Evolutionary conservation across 1,140 invertebrate genomes (phyloP).

Genomic region (Drosophila bocqueti): DNA sequence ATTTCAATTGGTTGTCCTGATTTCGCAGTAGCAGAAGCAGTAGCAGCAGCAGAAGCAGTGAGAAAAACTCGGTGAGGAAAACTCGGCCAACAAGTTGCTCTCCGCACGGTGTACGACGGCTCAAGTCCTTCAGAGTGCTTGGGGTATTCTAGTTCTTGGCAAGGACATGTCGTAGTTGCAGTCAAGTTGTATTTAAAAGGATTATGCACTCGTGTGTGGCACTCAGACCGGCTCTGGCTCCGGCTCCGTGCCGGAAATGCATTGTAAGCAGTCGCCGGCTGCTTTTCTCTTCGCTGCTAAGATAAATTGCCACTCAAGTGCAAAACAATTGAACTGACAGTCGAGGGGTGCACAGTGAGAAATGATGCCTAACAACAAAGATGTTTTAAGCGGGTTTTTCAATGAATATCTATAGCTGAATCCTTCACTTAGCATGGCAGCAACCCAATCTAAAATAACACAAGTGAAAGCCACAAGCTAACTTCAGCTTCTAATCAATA

Average conservation of each 20-base stretch:
- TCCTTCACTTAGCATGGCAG: neutral
- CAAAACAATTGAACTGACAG: constrained; percentile 74
- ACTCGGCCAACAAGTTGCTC: constrained; percentile 37
- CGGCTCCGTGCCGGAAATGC: constrained; percentile 59
- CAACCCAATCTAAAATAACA: neutral
- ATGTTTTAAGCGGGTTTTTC: neutral
- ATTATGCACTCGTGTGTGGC: constrained; percentile 73
- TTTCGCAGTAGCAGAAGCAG: constrained; percentile 17
- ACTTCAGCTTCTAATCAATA: neutral
- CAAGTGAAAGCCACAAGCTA: neutral
- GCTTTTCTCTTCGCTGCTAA: constrained; percentile 46
- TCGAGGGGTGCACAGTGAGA: constrained; percentile 14
- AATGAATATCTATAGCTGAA: neutral
- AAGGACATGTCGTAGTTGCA: constrained; percentile 51
- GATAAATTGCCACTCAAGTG: constrained; percentile 77
- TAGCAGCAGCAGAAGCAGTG: neutral
- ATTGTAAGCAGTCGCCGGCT: constrained; percentile 69
- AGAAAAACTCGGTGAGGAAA: neutral
- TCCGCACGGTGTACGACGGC: constrained; percentile 9
- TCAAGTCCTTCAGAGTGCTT: constrained; percentile 26
- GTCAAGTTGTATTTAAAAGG: constrained; percentile 75
- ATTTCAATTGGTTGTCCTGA: constrained; percentile 71
- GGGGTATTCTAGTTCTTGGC: constrained; percentile 43
- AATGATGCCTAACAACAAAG: neutral
- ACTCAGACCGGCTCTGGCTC: constrained; percentile 36